Evolutionary conservation across 2,113 vertebrate genomes (phyloP).

Genomic region (Oncorhynchus mykiss): DNA sequence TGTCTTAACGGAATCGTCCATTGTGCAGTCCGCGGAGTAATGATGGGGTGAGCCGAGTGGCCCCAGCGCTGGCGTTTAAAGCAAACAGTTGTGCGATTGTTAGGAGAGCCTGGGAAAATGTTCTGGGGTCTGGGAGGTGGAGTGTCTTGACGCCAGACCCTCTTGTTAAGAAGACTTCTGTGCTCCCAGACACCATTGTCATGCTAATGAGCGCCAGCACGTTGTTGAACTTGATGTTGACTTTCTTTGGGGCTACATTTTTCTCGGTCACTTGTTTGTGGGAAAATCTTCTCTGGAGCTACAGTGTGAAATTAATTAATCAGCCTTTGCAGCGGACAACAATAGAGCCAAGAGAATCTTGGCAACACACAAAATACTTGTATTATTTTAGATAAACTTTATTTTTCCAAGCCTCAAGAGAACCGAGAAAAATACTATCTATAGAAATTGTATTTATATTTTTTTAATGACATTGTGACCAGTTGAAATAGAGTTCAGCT

Average conservation of each 20-base stretch:
- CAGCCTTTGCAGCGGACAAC: slow-evolving; percentile 54
- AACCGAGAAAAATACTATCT: slow-evolving; percentile 4
- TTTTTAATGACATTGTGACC: neutral
- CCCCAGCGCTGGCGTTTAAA: slow-evolving; percentile 73
- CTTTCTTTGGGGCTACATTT: slow-evolving; percentile 72
- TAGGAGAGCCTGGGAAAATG: slow-evolving; percentile 85
- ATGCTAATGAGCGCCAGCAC: slow-evolving; percentile 83
- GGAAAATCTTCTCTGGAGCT: slow-evolving; percentile 74
- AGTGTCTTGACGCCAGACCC: slow-evolving; percentile 79
- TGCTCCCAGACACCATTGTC: slow-evolving; percentile 85
- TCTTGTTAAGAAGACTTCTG: slow-evolving; percentile 79
- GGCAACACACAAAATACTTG: slow-evolving; percentile 32
- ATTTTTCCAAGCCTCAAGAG: slow-evolving; percentile 23
- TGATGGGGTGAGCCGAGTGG: slow-evolving; percentile 72
- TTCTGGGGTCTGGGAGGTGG: slow-evolving; percentile 73
- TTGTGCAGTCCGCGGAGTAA: slow-evolving; percentile 53
- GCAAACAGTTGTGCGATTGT: slow-evolving; percentile 88
- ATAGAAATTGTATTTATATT: neutral
- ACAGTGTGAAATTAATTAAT: slow-evolving; percentile 84
- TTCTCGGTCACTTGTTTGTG: slow-evolving; percentile 74
- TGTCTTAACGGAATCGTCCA: slow-evolving; percentile 53
- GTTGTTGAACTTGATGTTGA: slow-evolving; percentile 95
- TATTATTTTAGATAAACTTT: slow-evolving; percentile 18
- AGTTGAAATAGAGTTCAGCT: neutral
- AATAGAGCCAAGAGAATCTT: slow-evolving; percentile 54